Evolutionary conservation across 37 sponge, comb jelly and placozoan species (phyloP), one percentile per base, ranked within the genome.

Genomic region (Agelas oroides): DNA sequence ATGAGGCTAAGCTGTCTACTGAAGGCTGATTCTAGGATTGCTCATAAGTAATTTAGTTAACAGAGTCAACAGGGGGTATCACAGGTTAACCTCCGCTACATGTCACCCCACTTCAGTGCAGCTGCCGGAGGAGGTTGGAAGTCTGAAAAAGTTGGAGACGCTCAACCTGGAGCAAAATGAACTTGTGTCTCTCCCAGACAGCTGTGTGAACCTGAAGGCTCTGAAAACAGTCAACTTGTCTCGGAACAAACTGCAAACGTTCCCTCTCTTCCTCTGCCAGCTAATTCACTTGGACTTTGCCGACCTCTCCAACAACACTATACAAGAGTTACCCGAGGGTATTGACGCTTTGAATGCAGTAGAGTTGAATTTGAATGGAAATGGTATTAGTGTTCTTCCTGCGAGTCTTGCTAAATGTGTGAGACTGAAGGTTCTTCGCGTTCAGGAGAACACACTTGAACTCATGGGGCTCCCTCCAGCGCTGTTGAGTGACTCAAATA

Each of bases 341-440:
- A 33, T 96, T 17, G 82, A 84, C 2, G 46, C 46, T 0, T 59
- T 96, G 24, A 74, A 35, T 5, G 92, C 63, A 0, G 89, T 96
- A 34, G 96, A 96, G 66, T 52, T 96, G 32, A 93, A 90, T 59
- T 31, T 96, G 57, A 94, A 91, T 58, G 18, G 63, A 20, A 96
- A 96, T 60, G 80, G 72, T 17, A 27, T 96, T 0, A 17, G 75
- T 12, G 46, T 69, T 2, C 72, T 96, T 2, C 96, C 96, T 19
- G 78, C 61, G 0, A 33, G 53, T 18, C 61, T 96, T 25, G 87
- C 95, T 21, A 60, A 24, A 25, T 89, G 95, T 46, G 28, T 55
- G 76, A 83, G 86, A 33, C 67, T 96, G 18, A 93, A 93, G 60
- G 93, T 96, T 5, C 65, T 96, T 33, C 65, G 96, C 41, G 75